A percentile compares a stretch with the other conserved stretches of the same genome.
phyloP scores from a whole-genome alignment of 2,113 vertebrate species.

The Petrocephalus zakoni region DNA sequence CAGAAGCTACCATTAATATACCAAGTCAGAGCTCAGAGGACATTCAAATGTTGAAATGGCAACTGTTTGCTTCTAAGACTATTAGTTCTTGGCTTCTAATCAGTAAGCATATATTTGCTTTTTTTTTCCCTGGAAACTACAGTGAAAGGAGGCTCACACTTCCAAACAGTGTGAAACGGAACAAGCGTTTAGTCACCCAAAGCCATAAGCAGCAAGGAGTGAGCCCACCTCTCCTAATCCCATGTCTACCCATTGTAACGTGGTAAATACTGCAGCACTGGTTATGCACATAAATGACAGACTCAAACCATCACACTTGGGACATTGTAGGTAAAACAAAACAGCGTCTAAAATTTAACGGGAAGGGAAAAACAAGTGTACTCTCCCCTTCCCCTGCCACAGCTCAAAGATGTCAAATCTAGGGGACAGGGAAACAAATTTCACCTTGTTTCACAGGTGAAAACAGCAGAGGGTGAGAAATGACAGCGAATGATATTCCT shows the following conservation, averaged over 20 bases:
- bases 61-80: background rate
- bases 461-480: conserved; percentile 45
- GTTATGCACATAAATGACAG: background rate
- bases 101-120: background rate
- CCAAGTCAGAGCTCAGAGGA: background rate
- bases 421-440: background rate
- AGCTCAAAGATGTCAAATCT: background rate
- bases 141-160: background rate
- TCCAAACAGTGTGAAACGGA: background rate
- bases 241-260: background rate
- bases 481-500: conserved; percentile 48
- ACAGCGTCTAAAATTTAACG: background rate
- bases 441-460: conserved; percentile 29
- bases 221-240: background rate
- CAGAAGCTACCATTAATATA: background rate
- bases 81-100: background rate
- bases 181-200: background rate
- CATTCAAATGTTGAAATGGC: background rate
- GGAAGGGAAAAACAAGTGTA: background rate
- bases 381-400: background rate
- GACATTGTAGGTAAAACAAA: background rate
- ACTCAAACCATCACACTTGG: background rate
- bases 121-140: background rate
- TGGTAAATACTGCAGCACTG: background rate
- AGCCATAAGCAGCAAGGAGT: background rate